These are phyloP conservation scores for Linyphia triangularis DNA, from an alignment of 2,888 invertebrate species.

Conservation along the genomic window DNA sequence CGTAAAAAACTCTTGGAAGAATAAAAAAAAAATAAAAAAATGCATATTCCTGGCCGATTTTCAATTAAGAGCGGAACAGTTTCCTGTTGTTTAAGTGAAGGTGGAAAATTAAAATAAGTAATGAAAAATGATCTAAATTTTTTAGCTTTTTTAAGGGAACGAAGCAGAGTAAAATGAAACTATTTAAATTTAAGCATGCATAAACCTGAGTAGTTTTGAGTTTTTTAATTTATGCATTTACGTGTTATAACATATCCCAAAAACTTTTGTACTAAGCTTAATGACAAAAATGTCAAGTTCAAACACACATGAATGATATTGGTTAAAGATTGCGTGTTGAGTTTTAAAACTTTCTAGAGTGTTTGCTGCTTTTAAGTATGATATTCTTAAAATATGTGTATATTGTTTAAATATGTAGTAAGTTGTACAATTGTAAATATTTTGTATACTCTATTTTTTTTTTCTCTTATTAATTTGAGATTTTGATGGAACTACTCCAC, in stretches of 20 bases:
- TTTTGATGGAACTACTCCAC: no score
- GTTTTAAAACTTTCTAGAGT: no score
- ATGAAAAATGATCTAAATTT: not conserved
- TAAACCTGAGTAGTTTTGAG: not conserved
- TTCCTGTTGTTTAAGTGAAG: constrained; percentile 18
- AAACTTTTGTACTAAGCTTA: not conserved
- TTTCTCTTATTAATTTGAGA: no score
- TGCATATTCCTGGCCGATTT: constrained; percentile 27
- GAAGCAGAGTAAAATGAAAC: not conserved
- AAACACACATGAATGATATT: not conserved
- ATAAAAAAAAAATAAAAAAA: not conserved
- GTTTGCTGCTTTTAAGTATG: no score
- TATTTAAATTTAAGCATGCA: not conserved
- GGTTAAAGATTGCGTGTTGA: not conserved
- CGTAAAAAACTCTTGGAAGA: not conserved
- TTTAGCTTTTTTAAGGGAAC: not conserved
- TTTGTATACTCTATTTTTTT: no score
- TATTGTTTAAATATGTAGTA: no score
- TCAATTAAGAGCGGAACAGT: constrained; percentile 23
- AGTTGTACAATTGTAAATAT: no score
- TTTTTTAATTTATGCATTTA: not conserved
- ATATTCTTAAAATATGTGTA: no score
- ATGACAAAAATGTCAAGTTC: not conserved
- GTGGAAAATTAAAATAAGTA: not conserved
- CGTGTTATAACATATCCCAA: not conserved